These are phyloP conservation scores for Ceratothoa steindachneri DNA, from an alignment of 2,888 invertebrate genomes.

Conservation along the genomic window DNA sequence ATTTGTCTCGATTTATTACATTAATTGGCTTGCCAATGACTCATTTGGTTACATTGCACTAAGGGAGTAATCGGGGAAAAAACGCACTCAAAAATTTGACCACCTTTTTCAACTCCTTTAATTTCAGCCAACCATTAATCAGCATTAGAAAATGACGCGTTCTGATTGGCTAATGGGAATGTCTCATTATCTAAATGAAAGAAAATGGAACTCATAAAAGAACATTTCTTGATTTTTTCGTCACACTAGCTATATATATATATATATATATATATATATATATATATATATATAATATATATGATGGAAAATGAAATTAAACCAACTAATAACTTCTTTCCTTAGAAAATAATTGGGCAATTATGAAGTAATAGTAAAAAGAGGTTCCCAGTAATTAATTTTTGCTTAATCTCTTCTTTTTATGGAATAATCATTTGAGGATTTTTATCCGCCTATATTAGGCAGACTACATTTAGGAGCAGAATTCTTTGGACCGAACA, in stretches of 20 bases:
- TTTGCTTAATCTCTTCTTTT: background rate
- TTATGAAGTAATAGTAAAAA: background rate
- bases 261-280: background rate
- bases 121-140: constrained; percentile 13
- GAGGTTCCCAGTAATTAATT: background rate
- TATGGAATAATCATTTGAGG: background rate
- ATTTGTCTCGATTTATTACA: background rate
- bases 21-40: background rate
- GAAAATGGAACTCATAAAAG: constrained; percentile 13
- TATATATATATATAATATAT: constrained; percentile 6
- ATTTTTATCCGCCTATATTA: background rate
- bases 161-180: constrained; percentile 13
- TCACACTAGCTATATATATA: background rate
- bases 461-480: background rate
- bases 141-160: constrained; percentile 7
- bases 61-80: background rate
- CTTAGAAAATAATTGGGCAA: background rate
- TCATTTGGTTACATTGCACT: background rate
- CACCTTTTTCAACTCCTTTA: constrained; percentile 8
- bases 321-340: background rate
- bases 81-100: constrained; percentile 8
- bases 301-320: no score
- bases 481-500: background rate
- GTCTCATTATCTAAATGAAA: constrained; percentile 15
- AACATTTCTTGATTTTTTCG: constrained; percentile 1